phyloP scores from a whole-genome alignment of 2,113 vertebrate species.

The human (Homo sapiens) region DNA sequence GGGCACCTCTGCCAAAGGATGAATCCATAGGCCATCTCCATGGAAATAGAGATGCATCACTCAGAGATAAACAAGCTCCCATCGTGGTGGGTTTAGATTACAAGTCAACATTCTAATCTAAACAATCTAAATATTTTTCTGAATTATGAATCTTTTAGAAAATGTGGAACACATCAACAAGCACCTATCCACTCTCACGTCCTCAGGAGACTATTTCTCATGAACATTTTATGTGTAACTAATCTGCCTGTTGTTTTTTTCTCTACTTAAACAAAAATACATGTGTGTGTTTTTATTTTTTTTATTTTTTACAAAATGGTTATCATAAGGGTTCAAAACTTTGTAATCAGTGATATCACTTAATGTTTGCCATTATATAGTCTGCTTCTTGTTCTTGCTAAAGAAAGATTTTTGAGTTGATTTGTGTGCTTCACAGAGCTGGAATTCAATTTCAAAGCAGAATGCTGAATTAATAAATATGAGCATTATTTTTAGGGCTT shows the following conservation, averaged over 20 bases:
- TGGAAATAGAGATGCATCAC: too few relatives aligned
- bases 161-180: not conserved
- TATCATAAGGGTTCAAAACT: not conserved
- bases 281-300: not conserved
- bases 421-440: not conserved
- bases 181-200: not conserved
- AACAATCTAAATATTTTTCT: not conserved
- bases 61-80: not conserved
- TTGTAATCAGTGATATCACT: not conserved
- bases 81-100: fast-evolving
- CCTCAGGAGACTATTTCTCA: not conserved
- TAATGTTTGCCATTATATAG: not conserved
- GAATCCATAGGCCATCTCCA: fast-evolving
- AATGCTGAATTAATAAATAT: fast-evolving
- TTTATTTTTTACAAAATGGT: too few relatives aligned
- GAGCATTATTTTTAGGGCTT: fast-evolving
- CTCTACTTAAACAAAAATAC: fast-evolving
- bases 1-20: fast-evolving
- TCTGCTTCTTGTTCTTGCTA: not conserved
- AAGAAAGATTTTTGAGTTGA: not conserved
- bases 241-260: not conserved
- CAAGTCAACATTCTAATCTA: too few relatives aligned
- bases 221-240: not conserved
- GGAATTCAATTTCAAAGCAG: not conserved
- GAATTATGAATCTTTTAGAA: not conserved